Base-by-base conservation (phyloP, 2,113 vertebrate genomes). In the Anhinga rufa region DNA sequence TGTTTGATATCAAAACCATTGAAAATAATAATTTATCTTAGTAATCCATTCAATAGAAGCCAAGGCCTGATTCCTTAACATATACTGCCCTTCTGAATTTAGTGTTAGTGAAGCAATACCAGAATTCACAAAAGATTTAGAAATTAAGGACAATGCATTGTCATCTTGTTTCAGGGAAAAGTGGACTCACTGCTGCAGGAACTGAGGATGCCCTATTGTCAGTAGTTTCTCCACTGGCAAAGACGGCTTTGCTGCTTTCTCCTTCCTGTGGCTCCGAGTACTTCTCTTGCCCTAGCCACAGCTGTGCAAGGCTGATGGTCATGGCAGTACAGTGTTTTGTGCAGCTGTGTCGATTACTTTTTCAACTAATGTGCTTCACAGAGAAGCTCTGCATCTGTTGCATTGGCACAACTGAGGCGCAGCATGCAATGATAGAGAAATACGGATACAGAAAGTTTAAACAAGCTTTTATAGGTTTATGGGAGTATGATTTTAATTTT, bases 321-420 rank as follows among this genome's bases (percentile, higher is more conserved):
- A 1, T n/a, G 31, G 46, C 51, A 75, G 18, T 44, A 40, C 51
- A 26, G 21, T 36, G 31, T 57, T 90, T 12, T 2, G 6, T 64
- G 21, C n/a, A 42, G 18, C 25, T 17, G 5, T 24, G 49, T 46
- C 7, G 12, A 12, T 76, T 51, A 26, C 22, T 52, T 81, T 64
- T 89, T 65, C 71, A 52, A 6, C 36, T 51, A 25, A 31, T 2
- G 4, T 38, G 16, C 48, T 72, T 82, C 52, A 36, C 42, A 10
- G 12, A 49, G 34, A 31, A 28, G 2, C 36, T 76, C 21, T 54
- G 2, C 31, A 8, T 76, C 19, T 0, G 0, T 70, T 38, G 8
- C 49, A 17, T 34, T 64, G 32, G 64, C n/a, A 61, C 17, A 78
- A 32, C 5, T 3, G 9, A 64, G 40, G 69, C 34, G 29, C 12